These are phyloP conservation scores for Spicauda simplicius DNA, from an alignment of 2,888 invertebrate species.

Conservation along the genomic window DNA sequence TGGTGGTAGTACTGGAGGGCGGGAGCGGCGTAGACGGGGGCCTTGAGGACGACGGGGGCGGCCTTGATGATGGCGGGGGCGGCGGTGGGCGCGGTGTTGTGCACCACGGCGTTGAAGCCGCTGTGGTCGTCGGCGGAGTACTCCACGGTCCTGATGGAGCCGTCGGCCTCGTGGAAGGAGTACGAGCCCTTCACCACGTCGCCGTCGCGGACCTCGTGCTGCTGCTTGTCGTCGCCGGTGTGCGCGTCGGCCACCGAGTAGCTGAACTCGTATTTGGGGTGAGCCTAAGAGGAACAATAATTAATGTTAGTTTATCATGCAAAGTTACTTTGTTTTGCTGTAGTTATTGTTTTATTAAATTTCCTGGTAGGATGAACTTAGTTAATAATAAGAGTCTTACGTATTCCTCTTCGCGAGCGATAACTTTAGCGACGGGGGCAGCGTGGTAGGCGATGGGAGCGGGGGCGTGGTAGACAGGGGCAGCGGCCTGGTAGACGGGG, in stretches of 20 bases:
- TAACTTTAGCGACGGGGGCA: too few species aligned
- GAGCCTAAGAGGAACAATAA: constrained; percentile 51
- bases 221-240: constrained; percentile 84
- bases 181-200: constrained; percentile 72
- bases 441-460: constrained; percentile 11
- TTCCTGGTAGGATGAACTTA: too few species aligned
- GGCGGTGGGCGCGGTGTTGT: constrained; percentile 57
- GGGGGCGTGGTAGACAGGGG: neutral
- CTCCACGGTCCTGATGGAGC: constrained; percentile 52
- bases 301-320: too few species aligned
- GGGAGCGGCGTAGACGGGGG: too few species aligned
- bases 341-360: too few species aligned
- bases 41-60: too few species aligned
- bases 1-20: too few species aligned
- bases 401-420: too few species aligned
- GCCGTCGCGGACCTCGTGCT: constrained; percentile 67
- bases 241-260: constrained; percentile 78
- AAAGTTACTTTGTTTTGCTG: too few species aligned
- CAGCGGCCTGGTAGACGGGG: too few species aligned
- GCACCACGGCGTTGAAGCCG: constrained; percentile 58
- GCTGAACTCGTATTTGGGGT: constrained; percentile 56
- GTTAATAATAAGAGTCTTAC: constrained; percentile 36
- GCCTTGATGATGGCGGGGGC: too few species aligned
- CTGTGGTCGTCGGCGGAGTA: constrained; percentile 82
- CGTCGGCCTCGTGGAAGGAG: constrained; percentile 83